Evolutionary conservation across 2,888 invertebrate genomes (phyloP).

Genomic region (Ethmia dodecea): DNA sequence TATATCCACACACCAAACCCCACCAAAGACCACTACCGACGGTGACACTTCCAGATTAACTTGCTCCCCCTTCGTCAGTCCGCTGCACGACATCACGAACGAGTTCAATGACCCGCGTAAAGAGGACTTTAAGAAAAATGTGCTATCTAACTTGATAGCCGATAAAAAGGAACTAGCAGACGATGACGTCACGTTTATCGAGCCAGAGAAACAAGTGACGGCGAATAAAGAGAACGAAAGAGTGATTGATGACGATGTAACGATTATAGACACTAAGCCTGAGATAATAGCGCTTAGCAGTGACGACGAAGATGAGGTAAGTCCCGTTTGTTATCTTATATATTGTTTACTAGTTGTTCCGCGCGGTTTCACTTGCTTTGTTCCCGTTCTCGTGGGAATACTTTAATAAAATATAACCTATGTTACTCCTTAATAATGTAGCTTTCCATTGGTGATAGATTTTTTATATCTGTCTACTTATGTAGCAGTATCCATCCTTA

Average conservation of each 20-base stretch:
- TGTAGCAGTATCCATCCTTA: no score
- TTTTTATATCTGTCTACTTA: no score
- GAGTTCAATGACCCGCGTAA: conserved; percentile 17
- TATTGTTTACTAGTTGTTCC: no score
- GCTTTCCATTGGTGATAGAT: no score
- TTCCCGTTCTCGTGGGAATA: no score
- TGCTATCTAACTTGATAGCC: neutral
- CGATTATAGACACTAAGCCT: conserved; percentile 49
- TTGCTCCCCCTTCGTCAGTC: conserved; percentile 56
- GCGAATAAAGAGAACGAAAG: conserved; percentile 19
- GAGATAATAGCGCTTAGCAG: conserved; percentile 67
- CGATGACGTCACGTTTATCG: conserved; percentile 10
- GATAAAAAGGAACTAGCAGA: neutral
- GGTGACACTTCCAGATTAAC: conserved; percentile 35
- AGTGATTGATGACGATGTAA: conserved; percentile 50
- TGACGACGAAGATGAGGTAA: conserved; percentile 54
- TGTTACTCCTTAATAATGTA: no score
- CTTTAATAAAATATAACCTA: no score
- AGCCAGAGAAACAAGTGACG: conserved; percentile 16
- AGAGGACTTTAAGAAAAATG: neutral
- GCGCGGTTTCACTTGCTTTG: no score
- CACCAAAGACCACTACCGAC: conserved; percentile 18
- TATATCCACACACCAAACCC: conserved; percentile 19
- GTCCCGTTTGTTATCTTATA: no score
- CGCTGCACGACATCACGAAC: conserved; percentile 42